A percentile compares a stretch with the other conserved stretches of the same genome.
phyloP scores from a whole-genome alignment of 1,140 invertebrate genomes.

The Anastrepha ludens region DNA sequence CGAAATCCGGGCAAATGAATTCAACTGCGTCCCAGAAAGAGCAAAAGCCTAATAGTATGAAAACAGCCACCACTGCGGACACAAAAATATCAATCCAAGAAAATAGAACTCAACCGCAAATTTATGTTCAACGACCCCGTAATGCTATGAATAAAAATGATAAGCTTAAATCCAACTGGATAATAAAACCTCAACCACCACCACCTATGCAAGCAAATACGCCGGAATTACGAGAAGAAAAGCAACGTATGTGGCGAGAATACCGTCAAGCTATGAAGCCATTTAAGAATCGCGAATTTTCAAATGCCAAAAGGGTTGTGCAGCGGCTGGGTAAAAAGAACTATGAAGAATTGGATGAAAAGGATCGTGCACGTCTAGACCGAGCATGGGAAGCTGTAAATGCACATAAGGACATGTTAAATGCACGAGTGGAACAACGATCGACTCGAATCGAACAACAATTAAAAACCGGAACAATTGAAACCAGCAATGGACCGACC shows the following conservation, averaged over 20 bases:
- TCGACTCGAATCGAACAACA: background rate
- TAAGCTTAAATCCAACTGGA: constrained; percentile 1
- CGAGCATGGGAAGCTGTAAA: constrained; percentile 67
- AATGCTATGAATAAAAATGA: background rate
- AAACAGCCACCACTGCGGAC: background rate
- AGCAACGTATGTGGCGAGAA: constrained; percentile 67
- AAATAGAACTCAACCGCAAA: background rate
- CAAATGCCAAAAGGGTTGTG: constrained; percentile 67
- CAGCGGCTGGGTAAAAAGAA: constrained; percentile 68
- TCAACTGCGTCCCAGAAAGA: background rate
- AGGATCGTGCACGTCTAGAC: constrained; percentile 62
- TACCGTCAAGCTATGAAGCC: constrained; percentile 70
- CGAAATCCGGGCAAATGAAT: background rate
- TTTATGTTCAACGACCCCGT: constrained; percentile 9
- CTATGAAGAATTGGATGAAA: constrained; percentile 64
- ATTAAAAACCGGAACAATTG: background rate
- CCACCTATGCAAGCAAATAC: background rate
- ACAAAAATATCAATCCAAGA: background rate
- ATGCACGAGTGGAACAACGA: constrained; percentile 28
- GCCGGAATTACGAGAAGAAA: constrained; percentile 62
- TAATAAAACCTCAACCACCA: constrained; percentile 34
- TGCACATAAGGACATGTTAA: constrained; percentile 62
- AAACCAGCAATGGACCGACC: background rate
- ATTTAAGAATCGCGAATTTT: constrained; percentile 70
- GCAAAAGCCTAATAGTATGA: background rate